Percentiles rank a stretch among this genome's conserved stretches.
phyloP scores from a whole-genome alignment of 2,113 vertebrate species.

The Barnardius zonarius region DNA sequence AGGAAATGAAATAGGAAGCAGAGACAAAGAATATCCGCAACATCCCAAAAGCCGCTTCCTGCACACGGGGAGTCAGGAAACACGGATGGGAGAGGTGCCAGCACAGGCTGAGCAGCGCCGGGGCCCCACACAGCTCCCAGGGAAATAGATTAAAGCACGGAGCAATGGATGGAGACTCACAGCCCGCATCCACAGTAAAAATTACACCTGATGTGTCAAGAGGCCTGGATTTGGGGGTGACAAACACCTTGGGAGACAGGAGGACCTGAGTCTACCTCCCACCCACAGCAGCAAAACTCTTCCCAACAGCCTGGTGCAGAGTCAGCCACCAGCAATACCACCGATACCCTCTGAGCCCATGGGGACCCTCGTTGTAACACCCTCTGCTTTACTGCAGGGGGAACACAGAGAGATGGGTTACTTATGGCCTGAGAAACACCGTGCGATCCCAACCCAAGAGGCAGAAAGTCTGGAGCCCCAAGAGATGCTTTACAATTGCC shows the following conservation, averaged over 20 bases:
- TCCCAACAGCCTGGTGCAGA: neutral
- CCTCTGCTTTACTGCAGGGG: neutral
- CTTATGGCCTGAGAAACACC: neutral
- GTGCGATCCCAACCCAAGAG: neutral
- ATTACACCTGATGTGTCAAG: neutral
- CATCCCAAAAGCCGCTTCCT: neutral
- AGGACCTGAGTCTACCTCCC: neutral
- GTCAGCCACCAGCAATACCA: neutral
- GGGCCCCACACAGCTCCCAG: neutral
- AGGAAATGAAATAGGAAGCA: conserved; percentile 53
- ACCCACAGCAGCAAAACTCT: neutral
- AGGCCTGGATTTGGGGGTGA: neutral
- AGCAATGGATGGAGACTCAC: neutral
- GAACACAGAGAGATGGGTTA: neutral
- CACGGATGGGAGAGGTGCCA: neutral
- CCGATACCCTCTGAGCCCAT: fast-evolving
- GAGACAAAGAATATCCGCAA: conserved; percentile 54
- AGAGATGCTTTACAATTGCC: neutral
- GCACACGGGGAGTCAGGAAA: neutral
- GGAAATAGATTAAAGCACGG: neutral
- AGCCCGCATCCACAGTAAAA: neutral
- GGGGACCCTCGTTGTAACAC: neutral
- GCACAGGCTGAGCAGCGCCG: neutral
- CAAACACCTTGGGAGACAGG: neutral
- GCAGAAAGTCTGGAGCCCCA: neutral